Evolutionary conservation across 2,113 vertebrate species (phyloP), one percentile per base, ranked within the genome.

Genomic region (Anoura caudifer): DNA sequence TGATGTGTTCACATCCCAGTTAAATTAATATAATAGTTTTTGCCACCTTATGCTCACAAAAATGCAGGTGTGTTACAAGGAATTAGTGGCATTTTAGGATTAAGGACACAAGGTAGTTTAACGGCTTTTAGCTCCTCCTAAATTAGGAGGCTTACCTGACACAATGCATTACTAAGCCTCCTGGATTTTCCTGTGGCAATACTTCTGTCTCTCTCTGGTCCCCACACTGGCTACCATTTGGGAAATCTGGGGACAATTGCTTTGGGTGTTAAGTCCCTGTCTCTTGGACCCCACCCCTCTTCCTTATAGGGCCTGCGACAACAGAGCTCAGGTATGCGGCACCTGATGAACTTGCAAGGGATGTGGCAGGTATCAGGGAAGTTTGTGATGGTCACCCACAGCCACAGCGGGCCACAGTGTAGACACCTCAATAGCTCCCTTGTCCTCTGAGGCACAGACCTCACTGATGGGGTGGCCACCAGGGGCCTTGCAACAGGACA

Each of bases 71-170:
- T 81, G 43, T 87, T 90, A 52, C 45, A 52, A 61, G 41, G 50
- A 90, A 96, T 97, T 93, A 96, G 75, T 65, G 85, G 26, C 76
- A 38, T 96, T 95, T 97, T 88, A 79, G 88, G 96, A 95, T 97
- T 95, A 96, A 97, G 93, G 92, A 65, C 45, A 26, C 1, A 38
- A 26, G 72, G 22, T 22, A 75, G 11, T 85, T 93, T 47, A 67
- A 81, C 83, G 63, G 41, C 52, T 91, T 80, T 96, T 50, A 69
- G 79, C 54, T 81, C 83, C 87, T 95, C 87, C 90, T 80, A 43
- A 86, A 83, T 92, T 43, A 91, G 80, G 80, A 65, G n/a, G 89
- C 65, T 92, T 80, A 26, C 41, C 36, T 59, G 33, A 85, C 79
- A 52, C 31, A 73, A 45, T 54, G 69, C 43, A 47, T 47, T 16